These are phyloP conservation scores for Porites australiensis DNA, from an alignment of 64 coral and sea anemone genomes.

Conservation along the genomic window DNA sequence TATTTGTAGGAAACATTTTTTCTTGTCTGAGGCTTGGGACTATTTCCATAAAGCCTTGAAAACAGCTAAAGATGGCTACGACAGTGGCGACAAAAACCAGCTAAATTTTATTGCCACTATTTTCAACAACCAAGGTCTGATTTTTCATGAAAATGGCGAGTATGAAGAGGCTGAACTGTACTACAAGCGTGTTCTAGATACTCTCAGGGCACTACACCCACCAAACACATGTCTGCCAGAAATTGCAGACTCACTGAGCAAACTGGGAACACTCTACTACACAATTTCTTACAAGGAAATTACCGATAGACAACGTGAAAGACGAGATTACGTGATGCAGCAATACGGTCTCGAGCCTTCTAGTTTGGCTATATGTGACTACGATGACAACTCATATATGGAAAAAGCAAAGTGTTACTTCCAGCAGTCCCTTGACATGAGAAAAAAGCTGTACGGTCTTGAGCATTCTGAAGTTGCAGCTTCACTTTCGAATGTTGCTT, in stretches of 20 bases:
- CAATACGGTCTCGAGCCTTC: too few relatives aligned
- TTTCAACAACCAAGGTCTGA: conserved; percentile 1
- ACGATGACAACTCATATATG: too few relatives aligned
- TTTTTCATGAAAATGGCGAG: not conserved
- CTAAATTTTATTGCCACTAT: not conserved
- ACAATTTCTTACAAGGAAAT: too few relatives aligned
- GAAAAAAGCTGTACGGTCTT: not conserved
- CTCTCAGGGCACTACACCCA: too few relatives aligned
- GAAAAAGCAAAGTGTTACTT: not conserved
- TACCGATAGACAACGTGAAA: too few relatives aligned
- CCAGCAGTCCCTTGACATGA: not conserved
- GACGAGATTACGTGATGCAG: too few relatives aligned
- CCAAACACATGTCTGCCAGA: too few relatives aligned
- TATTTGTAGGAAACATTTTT: not conserved
- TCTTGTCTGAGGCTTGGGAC: not conserved
- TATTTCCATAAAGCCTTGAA: not conserved
- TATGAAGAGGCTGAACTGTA: too few relatives aligned
- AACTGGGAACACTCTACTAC: too few relatives aligned
- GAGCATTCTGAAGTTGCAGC: not conserved
- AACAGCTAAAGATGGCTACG: not conserved
- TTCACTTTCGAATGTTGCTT: not conserved
- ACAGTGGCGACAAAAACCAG: not conserved
- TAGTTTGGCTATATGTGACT: too few relatives aligned
- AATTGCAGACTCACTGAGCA: too few relatives aligned
- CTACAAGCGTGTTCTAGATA: too few relatives aligned